Conservation (phyloP, 2,888 invertebrate genomes). For the Leucozona laternaria region DNA sequence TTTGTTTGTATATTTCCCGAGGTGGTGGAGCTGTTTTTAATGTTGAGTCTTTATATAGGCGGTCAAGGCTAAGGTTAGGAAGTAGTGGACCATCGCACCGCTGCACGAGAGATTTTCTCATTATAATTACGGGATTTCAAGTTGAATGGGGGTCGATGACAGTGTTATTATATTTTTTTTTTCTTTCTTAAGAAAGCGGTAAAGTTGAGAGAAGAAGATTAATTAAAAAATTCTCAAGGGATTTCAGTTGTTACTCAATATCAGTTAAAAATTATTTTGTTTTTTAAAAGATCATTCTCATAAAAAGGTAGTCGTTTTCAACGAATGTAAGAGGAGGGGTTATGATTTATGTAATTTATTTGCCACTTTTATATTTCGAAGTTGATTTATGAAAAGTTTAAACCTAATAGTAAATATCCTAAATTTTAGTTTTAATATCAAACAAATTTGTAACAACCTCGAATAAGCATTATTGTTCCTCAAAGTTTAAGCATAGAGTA, state of each 20-base stretch:
- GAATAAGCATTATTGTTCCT: no score
- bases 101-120: conserved; percentile 15
- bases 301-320: no score
- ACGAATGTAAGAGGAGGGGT: no score
- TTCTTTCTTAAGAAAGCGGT: neutral
- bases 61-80: conserved; percentile 61
- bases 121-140: conserved; percentile 22
- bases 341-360: no score
- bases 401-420: no score
- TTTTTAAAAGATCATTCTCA: neutral
- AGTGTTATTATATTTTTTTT: neutral
- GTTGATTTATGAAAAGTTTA: no score
- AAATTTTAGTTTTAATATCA: no score
- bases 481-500: no score
- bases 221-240: neutral
- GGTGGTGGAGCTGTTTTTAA: conserved; percentile 6
- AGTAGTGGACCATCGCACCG: neutral
- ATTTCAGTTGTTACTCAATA: neutral
- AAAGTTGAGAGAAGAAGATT: neutral
- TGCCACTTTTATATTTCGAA: no score
- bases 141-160: conserved; percentile 29
- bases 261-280: neutral
- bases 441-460: no score
- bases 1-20: neutral
- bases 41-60: neutral